Base-by-base conservation (phyloP, 1,140 invertebrate species). In the Drosophila pachea region DNA sequence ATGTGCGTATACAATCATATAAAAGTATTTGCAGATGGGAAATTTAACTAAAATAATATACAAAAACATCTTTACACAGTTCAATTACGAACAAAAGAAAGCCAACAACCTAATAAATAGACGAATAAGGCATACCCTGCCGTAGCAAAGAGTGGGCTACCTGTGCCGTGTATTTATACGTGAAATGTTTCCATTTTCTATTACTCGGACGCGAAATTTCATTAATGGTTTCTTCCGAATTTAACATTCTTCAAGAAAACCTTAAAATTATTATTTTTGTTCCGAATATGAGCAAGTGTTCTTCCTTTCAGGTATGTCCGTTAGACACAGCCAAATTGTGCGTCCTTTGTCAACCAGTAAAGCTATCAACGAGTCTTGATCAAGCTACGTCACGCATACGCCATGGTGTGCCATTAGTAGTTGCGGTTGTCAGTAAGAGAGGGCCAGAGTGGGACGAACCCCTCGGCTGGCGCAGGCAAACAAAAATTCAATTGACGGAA, bases 401-500 rank as follows among this genome's bases (percentile, higher is more conserved):
- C 68, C 67, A 52, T 47, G 60, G 42, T 66, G 73, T 53, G 38
- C 58, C 22, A 22, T 22, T 22, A 22, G 22, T 22, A 22, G 22
- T 22, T 22, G 22, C 22, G 22, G 22, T 22, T 22, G 22, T 22
- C 22, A 22, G 22, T 22, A 3, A 22, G 22, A 22, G 22, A 22
- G 22, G 22, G 35, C 35, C 29, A n/a, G 29, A 42, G 40, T 32
- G 33, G 22, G 32, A 22, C 22, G 22, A 22, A 1, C 22, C 22
- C 22, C 22, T 22, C 22, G 22, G 22, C 22, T 22, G 22, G 22
- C 22, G 3, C 3, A 22, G 36, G 56, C 56, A 40, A 9, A 36
- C 32, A 9, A 66, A 70, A 70, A 55, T 65, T 60, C 58, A 74
- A 81, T 81, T 82, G 77, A 81, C 82, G 76, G 77, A 81, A 82